Conservation (phyloP, 2,797 vertebrate genomes). For the Coilia nasus region DNA sequence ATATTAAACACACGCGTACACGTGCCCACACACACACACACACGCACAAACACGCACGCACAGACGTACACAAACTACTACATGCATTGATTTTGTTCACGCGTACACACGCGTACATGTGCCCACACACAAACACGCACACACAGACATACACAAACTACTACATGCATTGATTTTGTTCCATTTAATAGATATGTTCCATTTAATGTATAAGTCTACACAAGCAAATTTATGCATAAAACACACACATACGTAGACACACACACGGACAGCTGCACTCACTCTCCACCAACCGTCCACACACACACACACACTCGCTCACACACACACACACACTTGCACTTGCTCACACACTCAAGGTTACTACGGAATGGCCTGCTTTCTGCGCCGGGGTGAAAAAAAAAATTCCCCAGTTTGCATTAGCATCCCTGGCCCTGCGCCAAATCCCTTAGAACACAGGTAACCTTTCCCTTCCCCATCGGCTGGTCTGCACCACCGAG, state of each 20-base stretch:
- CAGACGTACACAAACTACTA: too few species aligned
- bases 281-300: too few species aligned
- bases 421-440: background rate
- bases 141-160: too few species aligned
- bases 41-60: too few species aligned
- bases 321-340: background rate
- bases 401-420: background rate
- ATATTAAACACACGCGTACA: background rate
- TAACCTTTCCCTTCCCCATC: conserved; percentile 12
- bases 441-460: conserved; percentile 23
- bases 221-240: background rate
- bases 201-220: background rate
- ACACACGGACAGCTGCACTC: background rate
- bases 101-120: too few species aligned
- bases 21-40: background rate
- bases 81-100: too few species aligned
- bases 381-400: conserved; percentile 4
- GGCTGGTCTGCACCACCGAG: background rate
- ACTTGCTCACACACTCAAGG: background rate
- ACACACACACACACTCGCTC: background rate
- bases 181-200: background rate
- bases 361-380: conserved; percentile 13
- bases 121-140: too few species aligned
- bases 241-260: background rate
- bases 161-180: too few species aligned